Evolutionary conservation across 2,888 invertebrate species (phyloP).

Genomic region (Crocallis elinguaria): DNA sequence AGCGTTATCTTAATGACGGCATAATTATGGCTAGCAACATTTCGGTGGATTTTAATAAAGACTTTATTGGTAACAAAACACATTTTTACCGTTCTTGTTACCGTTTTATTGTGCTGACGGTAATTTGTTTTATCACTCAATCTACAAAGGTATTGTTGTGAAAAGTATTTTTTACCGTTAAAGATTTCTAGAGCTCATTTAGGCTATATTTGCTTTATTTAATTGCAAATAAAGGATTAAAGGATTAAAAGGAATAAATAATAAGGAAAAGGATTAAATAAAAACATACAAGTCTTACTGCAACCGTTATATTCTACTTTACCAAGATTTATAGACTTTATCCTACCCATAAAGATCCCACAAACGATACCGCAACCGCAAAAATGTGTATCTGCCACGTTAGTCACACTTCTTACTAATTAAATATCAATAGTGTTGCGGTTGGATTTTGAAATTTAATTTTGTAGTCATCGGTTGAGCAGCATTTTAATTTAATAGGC

Average conservation of each 20-base stretch:
- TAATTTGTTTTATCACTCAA: constrained; percentile 58
- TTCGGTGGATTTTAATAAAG: constrained; percentile 61
- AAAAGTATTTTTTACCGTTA: not conserved
- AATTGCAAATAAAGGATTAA: not conserved
- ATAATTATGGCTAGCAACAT: constrained; percentile 59
- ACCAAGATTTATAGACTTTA: constrained; percentile 29
- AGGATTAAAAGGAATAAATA: too few relatives aligned
- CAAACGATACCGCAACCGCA: constrained; percentile 44
- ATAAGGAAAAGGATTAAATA: too few relatives aligned
- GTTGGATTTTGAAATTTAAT: not conserved
- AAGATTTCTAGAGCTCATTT: not conserved
- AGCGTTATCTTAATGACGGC: constrained; percentile 69
- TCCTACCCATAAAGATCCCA: constrained; percentile 36
- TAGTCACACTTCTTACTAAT: constrained; percentile 58
- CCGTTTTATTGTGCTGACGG: constrained; percentile 54
- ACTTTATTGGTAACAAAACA: constrained; percentile 66
- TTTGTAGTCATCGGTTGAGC: not conserved
- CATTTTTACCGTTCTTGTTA: constrained; percentile 59
- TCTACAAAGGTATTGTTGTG: constrained; percentile 36
- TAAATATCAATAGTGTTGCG: constrained; percentile 49
- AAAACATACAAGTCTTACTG: not conserved
- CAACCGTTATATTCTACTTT: constrained; percentile 41
- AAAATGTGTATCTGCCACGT: constrained; percentile 31
- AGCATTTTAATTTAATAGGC: too few relatives aligned
- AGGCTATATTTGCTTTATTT: not conserved